Conservation (phyloP, 2,113 vertebrate genomes). For the Echinops telfairi region DNA sequence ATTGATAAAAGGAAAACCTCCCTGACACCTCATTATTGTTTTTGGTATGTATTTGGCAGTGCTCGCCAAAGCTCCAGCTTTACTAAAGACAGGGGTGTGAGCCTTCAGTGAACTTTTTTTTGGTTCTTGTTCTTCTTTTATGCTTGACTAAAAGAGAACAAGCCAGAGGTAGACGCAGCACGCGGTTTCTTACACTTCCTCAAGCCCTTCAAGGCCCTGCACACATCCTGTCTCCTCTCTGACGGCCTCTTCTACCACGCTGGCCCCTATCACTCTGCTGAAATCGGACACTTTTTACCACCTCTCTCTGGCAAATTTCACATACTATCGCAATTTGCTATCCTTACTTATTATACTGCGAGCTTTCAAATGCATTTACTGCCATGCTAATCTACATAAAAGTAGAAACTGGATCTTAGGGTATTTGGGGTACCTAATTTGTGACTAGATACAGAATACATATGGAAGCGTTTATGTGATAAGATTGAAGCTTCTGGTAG, state of each 20-base stretch:
- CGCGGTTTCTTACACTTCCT: fast-evolving
- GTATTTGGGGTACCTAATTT: background rate
- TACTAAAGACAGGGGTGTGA: background rate
- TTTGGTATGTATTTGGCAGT: background rate
- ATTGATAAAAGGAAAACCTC: background rate
- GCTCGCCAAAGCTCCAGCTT: background rate
- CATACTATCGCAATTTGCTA: background rate
- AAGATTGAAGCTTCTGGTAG: background rate
- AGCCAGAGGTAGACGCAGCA: background rate
- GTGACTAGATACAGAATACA: background rate
- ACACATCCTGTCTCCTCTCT: background rate
- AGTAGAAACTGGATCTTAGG: background rate
- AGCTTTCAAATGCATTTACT: background rate
- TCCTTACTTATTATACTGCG: background rate
- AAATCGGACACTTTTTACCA: background rate
- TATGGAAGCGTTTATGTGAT: background rate
- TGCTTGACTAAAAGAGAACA: background rate
- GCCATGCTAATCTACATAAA: fast-evolving
- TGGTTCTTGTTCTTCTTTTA: background rate
- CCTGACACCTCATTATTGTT: background rate
- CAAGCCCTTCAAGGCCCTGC: background rate
- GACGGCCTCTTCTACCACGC: background rate
- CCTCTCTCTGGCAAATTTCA: background rate
- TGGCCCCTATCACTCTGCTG: background rate
- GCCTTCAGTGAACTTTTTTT: background rate